Percentiles rank a stretch among this genome's conserved stretches.
These are phyloP conservation scores for Sebastes jordani DNA, from an alignment of 2,797 vertebrate species.

Conservation along the genomic window DNA sequence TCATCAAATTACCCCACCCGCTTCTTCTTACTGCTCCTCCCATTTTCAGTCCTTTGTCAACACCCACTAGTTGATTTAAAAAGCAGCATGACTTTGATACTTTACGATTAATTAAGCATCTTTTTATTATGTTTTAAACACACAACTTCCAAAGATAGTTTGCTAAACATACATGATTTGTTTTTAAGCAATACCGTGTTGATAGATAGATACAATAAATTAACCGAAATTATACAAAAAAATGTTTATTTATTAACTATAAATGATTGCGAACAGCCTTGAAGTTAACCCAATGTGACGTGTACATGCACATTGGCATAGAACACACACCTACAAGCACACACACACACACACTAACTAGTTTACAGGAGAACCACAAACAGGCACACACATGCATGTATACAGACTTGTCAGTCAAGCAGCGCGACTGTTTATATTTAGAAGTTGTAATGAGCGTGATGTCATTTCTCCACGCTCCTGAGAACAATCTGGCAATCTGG, in stretches of 20 bases:
- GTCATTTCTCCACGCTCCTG: slow-evolving; percentile 76
- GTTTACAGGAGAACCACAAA: slow-evolving; percentile 32
- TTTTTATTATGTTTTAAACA: background rate
- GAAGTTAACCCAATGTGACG: background rate
- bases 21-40: slow-evolving; percentile 7
- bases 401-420: slow-evolving; percentile 75
- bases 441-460: slow-evolving; percentile 82
- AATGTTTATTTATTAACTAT: no score
- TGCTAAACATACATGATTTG: background rate
- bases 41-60: slow-evolving; percentile 10
- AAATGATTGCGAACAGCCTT: background rate
- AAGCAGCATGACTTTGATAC: background rate
- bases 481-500: slow-evolving; percentile 83
- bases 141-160: background rate
- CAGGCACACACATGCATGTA: slow-evolving; percentile 55
- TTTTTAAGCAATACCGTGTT: background rate
- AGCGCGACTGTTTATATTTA: slow-evolving; percentile 80
- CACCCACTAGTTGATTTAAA: slow-evolving; percentile 21
- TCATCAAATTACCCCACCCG: slow-evolving; percentile 17
- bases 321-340: slow-evolving; percentile 13
- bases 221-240: background rate
- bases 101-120: background rate
- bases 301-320: background rate
- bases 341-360: slow-evolving; percentile 19
- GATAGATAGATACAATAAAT: background rate